A percentile compares a stretch with the other conserved stretches of the same genome.
These are phyloP conservation scores for Oreochromis spilurus DNA, from an alignment of 2,113 vertebrate genomes.

Conservation along the genomic window DNA sequence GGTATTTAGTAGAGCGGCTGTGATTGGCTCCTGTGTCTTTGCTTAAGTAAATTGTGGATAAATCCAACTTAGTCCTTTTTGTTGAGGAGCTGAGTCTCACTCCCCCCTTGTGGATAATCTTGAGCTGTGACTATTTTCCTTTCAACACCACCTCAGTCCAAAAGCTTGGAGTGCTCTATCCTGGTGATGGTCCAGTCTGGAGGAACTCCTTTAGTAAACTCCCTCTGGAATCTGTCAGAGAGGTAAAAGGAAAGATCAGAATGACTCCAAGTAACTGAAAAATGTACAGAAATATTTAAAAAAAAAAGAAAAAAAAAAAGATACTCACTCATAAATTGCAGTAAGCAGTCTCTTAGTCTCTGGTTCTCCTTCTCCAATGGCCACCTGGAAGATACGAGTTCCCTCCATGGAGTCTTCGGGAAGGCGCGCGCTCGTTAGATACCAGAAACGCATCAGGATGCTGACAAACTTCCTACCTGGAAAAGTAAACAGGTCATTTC, in stretches of 20 bases:
- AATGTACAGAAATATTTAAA: background rate
- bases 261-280: background rate
- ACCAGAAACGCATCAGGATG: constrained; percentile 96
- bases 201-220: constrained; percentile 89
- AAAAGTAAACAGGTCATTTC: background rate
- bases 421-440: constrained; percentile 81
- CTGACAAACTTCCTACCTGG: constrained; percentile 90
- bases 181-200: constrained; percentile 91
- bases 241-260: background rate
- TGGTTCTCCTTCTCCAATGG: constrained; percentile 68
- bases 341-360: constrained; percentile 82
- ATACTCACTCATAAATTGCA: constrained; percentile 89
- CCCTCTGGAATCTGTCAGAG: constrained; percentile 85
- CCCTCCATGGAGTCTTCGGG: constrained; percentile 75
- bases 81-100: background rate
- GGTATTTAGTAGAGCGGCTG: background rate
- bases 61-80: background rate
- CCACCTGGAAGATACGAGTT: constrained; percentile 77
- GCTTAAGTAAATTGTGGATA: background rate
- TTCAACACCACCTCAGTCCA: constrained; percentile 69
- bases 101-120: background rate
- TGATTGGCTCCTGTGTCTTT: background rate
- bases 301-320: background rate
- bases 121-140: background rate
- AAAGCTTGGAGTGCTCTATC: constrained; percentile 87